These are phyloP conservation scores for Oikopleura vanhoeffeni DNA, from an alignment of 23 tunicate genomes.

Conservation along the genomic window DNA sequence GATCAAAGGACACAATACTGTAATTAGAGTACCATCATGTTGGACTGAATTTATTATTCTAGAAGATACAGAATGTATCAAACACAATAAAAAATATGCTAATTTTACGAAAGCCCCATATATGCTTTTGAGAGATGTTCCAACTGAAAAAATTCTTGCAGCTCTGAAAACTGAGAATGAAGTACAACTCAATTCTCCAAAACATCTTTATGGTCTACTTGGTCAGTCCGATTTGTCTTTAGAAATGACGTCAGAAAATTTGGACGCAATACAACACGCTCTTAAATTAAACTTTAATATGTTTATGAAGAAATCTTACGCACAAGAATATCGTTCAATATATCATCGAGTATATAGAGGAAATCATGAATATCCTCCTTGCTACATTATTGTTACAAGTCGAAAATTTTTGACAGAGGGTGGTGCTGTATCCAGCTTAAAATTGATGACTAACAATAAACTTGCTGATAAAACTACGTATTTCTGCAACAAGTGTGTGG, in stretches of 20 bases:
- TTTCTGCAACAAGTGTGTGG: not conserved
- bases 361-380: not conserved
- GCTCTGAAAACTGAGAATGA: not conserved
- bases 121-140: not conserved
- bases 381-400: not conserved
- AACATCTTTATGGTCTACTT: not conserved
- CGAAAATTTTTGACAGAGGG: not conserved
- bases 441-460: not conserved
- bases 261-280: not conserved
- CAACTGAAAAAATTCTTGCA: not conserved
- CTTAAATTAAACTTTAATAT: not conserved
- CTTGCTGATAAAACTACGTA: not conserved
- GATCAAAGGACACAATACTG: not conserved
- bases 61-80: not conserved
- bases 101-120: not conserved
- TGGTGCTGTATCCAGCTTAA: not conserved
- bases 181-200: not conserved
- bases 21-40: not conserved
- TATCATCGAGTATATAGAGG: not conserved
- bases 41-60: not conserved
- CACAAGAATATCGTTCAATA: not conserved
- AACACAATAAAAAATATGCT: not conserved
- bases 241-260: not conserved
- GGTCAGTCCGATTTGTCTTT: not conserved
- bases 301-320: not conserved